Conservation (phyloP, 2,113 vertebrate species). For the Marmota monax region DNA sequence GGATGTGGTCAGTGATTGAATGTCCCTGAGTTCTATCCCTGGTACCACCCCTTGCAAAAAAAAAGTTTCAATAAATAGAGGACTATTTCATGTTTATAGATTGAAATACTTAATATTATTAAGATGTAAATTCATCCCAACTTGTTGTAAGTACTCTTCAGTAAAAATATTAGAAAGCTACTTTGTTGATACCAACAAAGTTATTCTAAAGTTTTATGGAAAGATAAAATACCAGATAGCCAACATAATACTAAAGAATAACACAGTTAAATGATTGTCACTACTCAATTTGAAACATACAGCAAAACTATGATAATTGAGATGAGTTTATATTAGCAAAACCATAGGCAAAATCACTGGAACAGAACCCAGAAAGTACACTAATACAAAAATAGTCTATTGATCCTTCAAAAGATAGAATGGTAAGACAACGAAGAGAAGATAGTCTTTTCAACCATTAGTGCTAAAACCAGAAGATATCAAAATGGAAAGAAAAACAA, state of each 20-base stretch:
- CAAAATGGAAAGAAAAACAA: neutral
- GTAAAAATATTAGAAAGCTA: neutral
- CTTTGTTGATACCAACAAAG: neutral
- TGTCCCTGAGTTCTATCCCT: too few relatives aligned
- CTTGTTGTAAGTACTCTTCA: neutral
- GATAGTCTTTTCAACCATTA: neutral
- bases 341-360: neutral
- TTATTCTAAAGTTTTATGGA: neutral
- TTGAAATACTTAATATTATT: neutral
- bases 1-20: too few relatives aligned
- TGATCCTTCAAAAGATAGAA: neutral
- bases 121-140: neutral
- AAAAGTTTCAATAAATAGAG: neutral
- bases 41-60: too few relatives aligned
- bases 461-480: neutral
- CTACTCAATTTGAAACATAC: neutral
- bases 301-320: neutral
- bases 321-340: neutral
- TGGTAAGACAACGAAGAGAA: neutral
- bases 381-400: neutral
- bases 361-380: neutral
- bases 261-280: neutral
- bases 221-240: neutral
- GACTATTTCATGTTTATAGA: neutral
- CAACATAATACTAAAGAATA: neutral